These are phyloP conservation scores for Enteromius thamalakanensis DNA, from an alignment of 2,797 vertebrate genomes.

Conservation along the genomic window DNA sequence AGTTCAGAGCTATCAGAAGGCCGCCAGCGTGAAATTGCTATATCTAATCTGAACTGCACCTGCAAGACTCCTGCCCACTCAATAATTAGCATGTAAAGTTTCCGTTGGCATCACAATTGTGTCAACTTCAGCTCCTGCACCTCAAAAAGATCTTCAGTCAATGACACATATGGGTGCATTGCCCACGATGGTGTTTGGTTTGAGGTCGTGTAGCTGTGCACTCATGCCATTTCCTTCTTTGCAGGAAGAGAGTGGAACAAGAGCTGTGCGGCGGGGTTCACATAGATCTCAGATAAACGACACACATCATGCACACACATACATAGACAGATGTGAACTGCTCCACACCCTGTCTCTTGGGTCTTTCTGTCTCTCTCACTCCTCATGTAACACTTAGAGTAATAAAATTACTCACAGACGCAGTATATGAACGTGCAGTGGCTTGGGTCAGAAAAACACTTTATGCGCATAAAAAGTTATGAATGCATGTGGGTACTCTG, in stretches of 20 bases:
- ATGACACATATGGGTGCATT: background rate
- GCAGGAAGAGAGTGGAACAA: constrained; percentile 27
- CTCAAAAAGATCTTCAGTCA: background rate
- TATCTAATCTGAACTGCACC: constrained; percentile 27
- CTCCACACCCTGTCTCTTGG: constrained; percentile 45
- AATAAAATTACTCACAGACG: constrained; percentile 19
- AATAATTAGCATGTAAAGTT: constrained; percentile 32
- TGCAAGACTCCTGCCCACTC: background rate
- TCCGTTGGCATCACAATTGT: background rate
- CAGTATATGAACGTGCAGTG: background rate
- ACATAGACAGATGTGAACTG: background rate
- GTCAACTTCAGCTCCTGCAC: background rate
- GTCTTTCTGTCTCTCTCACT: constrained; percentile 1
- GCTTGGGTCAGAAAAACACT: background rate
- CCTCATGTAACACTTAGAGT: background rate
- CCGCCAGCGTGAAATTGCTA: constrained; percentile 22
- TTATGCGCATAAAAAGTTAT: background rate
- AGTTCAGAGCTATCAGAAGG: background rate
- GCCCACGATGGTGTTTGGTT: background rate
- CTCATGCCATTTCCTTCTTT: constrained; percentile 9
- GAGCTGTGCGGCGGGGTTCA: constrained; percentile 16
- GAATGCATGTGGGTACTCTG: background rate
- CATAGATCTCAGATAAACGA: constrained; percentile 41
- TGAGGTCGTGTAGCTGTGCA: background rate
- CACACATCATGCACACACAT: constrained; percentile 11